Conservation (phyloP, 1,140 invertebrate species). For the Cyclargus thomasi region DNA sequence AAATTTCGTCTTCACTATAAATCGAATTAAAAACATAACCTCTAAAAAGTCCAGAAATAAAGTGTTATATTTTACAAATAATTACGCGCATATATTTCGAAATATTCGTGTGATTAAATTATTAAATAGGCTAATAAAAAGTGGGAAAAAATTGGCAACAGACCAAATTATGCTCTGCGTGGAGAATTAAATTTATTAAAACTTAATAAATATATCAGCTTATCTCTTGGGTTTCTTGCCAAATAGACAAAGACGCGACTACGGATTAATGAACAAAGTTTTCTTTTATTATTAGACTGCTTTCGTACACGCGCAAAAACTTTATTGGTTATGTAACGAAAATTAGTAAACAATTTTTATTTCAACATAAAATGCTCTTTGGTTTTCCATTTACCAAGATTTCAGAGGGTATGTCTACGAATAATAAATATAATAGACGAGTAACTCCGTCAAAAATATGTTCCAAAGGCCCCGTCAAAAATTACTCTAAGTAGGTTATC, state of each 20-base stretch:
- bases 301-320: neutral
- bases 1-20: neutral
- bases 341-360: no score
- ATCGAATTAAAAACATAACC: constrained; percentile 1
- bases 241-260: constrained; percentile 12
- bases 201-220: constrained; percentile 15
- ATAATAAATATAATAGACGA: no score
- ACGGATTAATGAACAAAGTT: constrained; percentile 30
- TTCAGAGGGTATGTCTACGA: no score
- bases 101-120: constrained; percentile 9
- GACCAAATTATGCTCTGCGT: constrained; percentile 2
- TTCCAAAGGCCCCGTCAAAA: no score
- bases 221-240: neutral
- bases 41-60: constrained; percentile 1
- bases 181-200: constrained; percentile 14
- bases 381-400: no score
- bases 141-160: constrained; percentile 6
- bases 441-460: no score
- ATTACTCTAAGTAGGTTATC: no score
- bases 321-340: neutral
- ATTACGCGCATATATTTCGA: neutral
- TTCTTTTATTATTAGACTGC: constrained; percentile 26
- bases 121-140: constrained; percentile 9
- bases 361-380: no score
- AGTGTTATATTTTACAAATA: constrained; percentile 7